Base-by-base conservation (phyloP, 2,113 vertebrate genomes). In the Seriola dumerili region DNA sequence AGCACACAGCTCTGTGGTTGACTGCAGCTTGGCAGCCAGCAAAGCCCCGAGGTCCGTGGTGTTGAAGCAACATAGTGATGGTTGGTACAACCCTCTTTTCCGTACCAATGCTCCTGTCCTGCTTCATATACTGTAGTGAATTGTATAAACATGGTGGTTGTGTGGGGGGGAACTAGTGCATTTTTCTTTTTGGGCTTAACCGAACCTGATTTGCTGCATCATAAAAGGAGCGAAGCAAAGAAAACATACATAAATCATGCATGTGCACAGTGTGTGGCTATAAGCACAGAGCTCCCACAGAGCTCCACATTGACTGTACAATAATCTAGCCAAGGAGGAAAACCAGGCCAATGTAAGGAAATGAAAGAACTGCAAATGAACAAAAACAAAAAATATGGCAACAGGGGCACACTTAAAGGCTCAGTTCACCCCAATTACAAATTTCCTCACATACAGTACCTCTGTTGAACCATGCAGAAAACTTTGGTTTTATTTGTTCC, bases 1-100 rank as follows among this genome's bases (percentile, higher is more conserved):
- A 89, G 88, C 92, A 87, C 88, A 83, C 67, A 10, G 65, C 91
- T 89, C 90, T 71, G 89, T 87, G 88, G 90, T 91, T 89, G 88
- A 89, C 76, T 89, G 90, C 80, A 87, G 86, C 84, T 87, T 93
- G 91, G 91, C 90, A 93, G 91, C 76, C 63, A 87, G 80, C 61
- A 50, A 81, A 76, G 80, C 88, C 90, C 85, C 54, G 46, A 85
- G 91, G 90, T 90, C 83, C 34, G 38, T 67, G 73, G 86, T 85
- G 88, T 92, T 84, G 78, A 85, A 85, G 84, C 86, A 91, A 89
- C 85, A 89, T 29, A 78, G 78, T 34, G 8, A 85, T 40, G 85
- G 78, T 64, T 75, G 75, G 65, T 86, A 72, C 85, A 85, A 66
- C 76, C 75, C 80, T 81, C 66, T 76, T 85, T 91, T 76, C 74